These are phyloP conservation scores for Drosophila affinis DNA, from an alignment of 2,888 invertebrate genomes.

Conservation along the genomic window DNA sequence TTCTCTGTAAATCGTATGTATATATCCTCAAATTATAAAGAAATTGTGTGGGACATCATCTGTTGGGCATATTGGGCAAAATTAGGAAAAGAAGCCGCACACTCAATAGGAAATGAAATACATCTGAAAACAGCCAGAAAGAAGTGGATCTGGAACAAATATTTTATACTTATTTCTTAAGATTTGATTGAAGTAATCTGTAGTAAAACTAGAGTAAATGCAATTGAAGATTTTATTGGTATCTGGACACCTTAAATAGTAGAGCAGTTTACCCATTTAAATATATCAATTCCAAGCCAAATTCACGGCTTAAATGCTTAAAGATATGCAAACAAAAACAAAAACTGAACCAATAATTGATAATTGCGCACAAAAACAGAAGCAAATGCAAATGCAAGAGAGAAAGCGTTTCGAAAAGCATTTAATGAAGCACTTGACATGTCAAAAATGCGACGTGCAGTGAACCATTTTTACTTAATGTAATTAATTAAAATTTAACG, in stretches of 20 bases:
- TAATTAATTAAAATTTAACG: slow-evolving; percentile 76
- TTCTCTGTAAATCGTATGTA: not conserved
- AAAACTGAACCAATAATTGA: not conserved
- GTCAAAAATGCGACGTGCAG: slow-evolving; percentile 56
- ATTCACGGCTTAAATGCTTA: not conserved
- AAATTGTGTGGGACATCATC: not conserved
- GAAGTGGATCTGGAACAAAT: too few relatives aligned
- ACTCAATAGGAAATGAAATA: not conserved
- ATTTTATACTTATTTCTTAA: too few relatives aligned
- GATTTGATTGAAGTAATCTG: too few relatives aligned
- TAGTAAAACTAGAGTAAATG: too few relatives aligned
- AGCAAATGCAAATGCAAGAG: not conserved
- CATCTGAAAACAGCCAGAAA: not conserved
- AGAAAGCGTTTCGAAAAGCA: slow-evolving; percentile 1
- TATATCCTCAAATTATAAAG: not conserved
- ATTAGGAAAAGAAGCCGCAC: not conserved
- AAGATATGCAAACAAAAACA: not conserved
- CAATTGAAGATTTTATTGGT: too few relatives aligned
- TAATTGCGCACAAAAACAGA: not conserved
- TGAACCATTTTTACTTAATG: slow-evolving; percentile 70
- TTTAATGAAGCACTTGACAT: slow-evolving; percentile 59
- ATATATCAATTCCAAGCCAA: too few relatives aligned
- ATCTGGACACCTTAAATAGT: too few relatives aligned
- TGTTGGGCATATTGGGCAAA: not conserved
- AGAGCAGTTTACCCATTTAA: too few relatives aligned